Base-by-base conservation (phyloP, 1,140 invertebrate genomes). In the Leptinotarsa texana region DNA sequence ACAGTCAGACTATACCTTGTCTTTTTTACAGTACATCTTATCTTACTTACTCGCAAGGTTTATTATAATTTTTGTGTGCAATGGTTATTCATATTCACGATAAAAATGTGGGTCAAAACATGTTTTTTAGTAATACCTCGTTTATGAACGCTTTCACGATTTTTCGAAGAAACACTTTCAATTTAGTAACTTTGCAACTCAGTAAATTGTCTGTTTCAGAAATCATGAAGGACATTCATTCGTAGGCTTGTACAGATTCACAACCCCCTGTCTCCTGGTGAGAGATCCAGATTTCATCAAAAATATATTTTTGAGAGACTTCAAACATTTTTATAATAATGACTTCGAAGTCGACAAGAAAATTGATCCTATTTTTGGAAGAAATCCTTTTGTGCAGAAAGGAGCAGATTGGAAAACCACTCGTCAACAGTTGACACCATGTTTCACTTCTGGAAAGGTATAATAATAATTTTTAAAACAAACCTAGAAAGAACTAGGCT, bases 341-440 rank as follows among this genome's bases (percentile, higher is more conserved):
- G 82, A 83, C 69, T 33, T 80, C 13, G n/a, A 84, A 51, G 73
- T 84, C 22, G 82, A 84, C 51, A 73, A 79, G 15, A 22, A 85
- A 68, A 74, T 80, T 0, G 88, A 89, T 78, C 84, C 85, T 33
- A 82, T 88, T 27, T 80, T 84, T 18, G 79, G 75, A 0, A 73
- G 79, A 4, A 88, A 89, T 82, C 86, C 87, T 0, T 88, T 88
- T 74, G 75, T 85, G 27, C 75, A 85, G 11, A 79, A 80, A 33
- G 88, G 85, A 15, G 82, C 87, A 13, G 81, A 83, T 73, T 91
- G 90, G 90, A 89, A 89, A 68, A 80, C 84, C 63, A 86, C 88
- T 21, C 81, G 90, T 48, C 82, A 81, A 8, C 84, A 89, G 51
- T 84, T 90, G 61, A 88, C 88, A 47, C 87, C 89, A 0, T 85